These are phyloP conservation scores for Chanos chanos DNA, from an alignment of 2,797 vertebrate genomes.

Conservation along the genomic window DNA sequence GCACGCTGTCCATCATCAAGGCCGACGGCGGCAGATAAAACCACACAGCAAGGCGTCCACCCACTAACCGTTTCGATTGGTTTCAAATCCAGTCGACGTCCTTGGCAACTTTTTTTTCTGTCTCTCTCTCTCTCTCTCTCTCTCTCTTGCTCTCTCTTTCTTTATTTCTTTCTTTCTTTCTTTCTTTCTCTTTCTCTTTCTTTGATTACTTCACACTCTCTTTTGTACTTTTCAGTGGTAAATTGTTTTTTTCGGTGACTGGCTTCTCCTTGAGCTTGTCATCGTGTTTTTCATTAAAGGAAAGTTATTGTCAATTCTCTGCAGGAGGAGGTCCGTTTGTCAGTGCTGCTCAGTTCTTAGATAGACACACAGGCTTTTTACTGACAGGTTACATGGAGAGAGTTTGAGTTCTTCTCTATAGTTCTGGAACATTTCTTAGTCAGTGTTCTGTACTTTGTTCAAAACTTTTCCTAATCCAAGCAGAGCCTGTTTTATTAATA, in stretches of 20 bases:
- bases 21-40: conserved; percentile 28
- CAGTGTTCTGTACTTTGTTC: too few species aligned
- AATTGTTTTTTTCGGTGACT: conserved; percentile 45
- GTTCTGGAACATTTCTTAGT: too few species aligned
- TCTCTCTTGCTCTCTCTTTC: conserved; percentile 33
- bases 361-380: too few species aligned
- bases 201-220: conserved; percentile 26
- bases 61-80: conserved; percentile 37
- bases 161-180: conserved; percentile 24
- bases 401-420: too few species aligned
- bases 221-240: conserved; percentile 32
- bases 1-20: too few species aligned
- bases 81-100: conserved; percentile 33
- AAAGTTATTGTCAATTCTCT: conserved; percentile 38
- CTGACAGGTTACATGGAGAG: too few species aligned
- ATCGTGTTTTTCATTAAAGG: conserved; percentile 41
- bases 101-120: conserved; percentile 30
- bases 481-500: too few species aligned
- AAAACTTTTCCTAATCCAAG: too few species aligned
- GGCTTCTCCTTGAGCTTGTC: conserved; percentile 44
- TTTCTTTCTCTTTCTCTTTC: conserved; percentile 31
- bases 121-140: neutral
- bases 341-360: too few species aligned
- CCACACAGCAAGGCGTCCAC: conserved; percentile 29
- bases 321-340: conserved; percentile 32